Base-by-base conservation (phyloP, 2,797 vertebrate species). In the Anisognathus igniventris region DNA sequence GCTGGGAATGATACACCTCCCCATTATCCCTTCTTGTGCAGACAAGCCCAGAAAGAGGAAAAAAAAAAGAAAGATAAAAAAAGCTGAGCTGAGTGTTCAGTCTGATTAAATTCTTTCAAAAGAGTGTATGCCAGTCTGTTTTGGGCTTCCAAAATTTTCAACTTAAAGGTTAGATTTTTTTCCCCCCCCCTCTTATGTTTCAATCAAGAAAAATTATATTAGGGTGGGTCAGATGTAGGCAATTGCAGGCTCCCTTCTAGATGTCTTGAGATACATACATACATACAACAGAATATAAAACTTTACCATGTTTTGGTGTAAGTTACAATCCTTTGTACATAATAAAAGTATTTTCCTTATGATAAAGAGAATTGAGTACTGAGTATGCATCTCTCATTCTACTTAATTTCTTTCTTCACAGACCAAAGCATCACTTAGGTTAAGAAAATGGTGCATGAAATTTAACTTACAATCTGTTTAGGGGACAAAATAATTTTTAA, bases 11-110 rank as follows among this genome's bases (percentile, higher is more conserved):
- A 92, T 87, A 45, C 76, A 92, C 51, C 33, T 95, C 60, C 71
- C 67, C 86, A 85, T 89, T 96, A 96, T 71, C 48, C 86, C 30
- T 91, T n/a, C 89, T 53, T 91, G 78, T 71, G 48, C 39, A 15
- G 53, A 85, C 89, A 93, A 92, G 80, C 56, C 70, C 47, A 60
- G 73, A 79, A 73, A 76, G 19, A 9, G n/a, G 2, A 42, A 27
- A 19, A 24, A n/a, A 57, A 9, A n/a, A 28, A 28, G 16, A 28
- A 17, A 4, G 2, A 3, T 28, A 22, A 65, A 14, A 62, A 83
- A 92, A 27, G 12, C 79, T 61, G 37, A 86, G 10, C 53, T 80
- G 47, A 65, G 7, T 33, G 19, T 80, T 53, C 57, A 30, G 17
- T 39, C 56, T 77, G 13, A 20, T 58, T 74, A 67, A 72, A 80